Base-by-base conservation (phyloP, 2,888 invertebrate species). In the Marasmarcha lunaedactyla region DNA sequence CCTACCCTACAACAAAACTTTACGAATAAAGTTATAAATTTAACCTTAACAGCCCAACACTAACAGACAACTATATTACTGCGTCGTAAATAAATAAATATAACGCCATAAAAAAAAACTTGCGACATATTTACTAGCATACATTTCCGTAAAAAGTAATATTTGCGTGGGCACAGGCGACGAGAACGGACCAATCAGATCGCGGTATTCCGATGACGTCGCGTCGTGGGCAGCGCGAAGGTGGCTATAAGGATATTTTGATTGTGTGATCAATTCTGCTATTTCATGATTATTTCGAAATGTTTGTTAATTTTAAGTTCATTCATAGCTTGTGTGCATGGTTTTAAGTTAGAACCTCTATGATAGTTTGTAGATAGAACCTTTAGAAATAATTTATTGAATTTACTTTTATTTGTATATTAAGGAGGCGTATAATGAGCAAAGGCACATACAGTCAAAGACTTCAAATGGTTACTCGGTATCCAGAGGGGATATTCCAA, bases 151-250 rank as follows among this genome's bases (percentile, higher is more conserved):
- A 51, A 55, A 46, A 46, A 46, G 48, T 44, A 43, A 48, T 40
- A 44, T 42, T 47, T 47, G 55, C 55, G 57, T 57, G 50, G 57
- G 57, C 52, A 48, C 54, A 57, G 56, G 54, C 50, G 47, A 53
- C 51, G 48, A 25, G 15, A 14, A 12, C 13, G 12, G 26, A 33
- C 54, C 53, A 56, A 53, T 56, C 46, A 44, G 37, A 20, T 14
- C 9, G 35, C 36, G 14, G 25, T 30, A 40, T 45, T 30, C 1
- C 14, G 13, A 33, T 55, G 55, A 57, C 54, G 50, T 55, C 52
- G 57, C 42, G 37, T 30, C 39, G 39, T 39, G 39, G 39, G 34
- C 7, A 9, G 10, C 14, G 25, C 27, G n/a, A 12, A 14, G 35
- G 10, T 35, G 35, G 2, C 35, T 5, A 35, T 13, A 9, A 12